Evolutionary conservation across 1,140 invertebrate genomes (phyloP), one percentile per base, ranked within the genome.

Genomic region (Eriocheir sinensis): DNA sequence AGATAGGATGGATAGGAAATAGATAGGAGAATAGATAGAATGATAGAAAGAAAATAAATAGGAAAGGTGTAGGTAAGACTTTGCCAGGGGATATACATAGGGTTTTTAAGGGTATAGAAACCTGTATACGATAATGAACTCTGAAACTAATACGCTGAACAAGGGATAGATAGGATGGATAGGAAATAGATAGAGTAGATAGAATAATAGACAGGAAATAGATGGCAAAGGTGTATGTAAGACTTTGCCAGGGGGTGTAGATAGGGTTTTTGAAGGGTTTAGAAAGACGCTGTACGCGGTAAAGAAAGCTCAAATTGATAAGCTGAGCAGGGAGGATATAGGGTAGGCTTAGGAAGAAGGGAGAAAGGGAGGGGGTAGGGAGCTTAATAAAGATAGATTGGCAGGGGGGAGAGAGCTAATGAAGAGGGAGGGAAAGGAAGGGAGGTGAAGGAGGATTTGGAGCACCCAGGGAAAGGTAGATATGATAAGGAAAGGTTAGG

Each of bases 1-100:
- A 53, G 48, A 21, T 17, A 53, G 8, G 12, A 12, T 17, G 21
- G 48, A 17, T 53, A 53, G 48, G 89, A 90, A 17, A 90, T 38
- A 90, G 88, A 90, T 38, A 90, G 88, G 48, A 40, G 48, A 40
- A 90, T 38, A 90, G 88, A 90, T 38, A 90, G 88, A 90, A 40
- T 53, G 89, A 91, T 41, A 91, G 89, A 91, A 44, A 91, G 89
- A 91, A 44, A 89, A 41, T 40, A 40, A 86, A 90, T n/a, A 90
- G 89, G 83, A 32, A 40, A 86, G 83, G 40, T 36, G n/a, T n/a
- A n/a, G n/a, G n/a, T n/a, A n/a, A n/a, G n/a, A n/a, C n/a, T n/a
- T n/a, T n/a, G n/a, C n/a, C n/a, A n/a, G n/a, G n/a, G n/a, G n/a
- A n/a, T n/a, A n/a, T n/a, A n/a, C n/a, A n/a, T n/a, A n/a, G n/a